Percentiles rank a stretch among this genome's conserved stretches.
Evolutionary conservation across 2,888 invertebrate species (phyloP).

Genomic region (Drosophila subsilvestris): DNA sequence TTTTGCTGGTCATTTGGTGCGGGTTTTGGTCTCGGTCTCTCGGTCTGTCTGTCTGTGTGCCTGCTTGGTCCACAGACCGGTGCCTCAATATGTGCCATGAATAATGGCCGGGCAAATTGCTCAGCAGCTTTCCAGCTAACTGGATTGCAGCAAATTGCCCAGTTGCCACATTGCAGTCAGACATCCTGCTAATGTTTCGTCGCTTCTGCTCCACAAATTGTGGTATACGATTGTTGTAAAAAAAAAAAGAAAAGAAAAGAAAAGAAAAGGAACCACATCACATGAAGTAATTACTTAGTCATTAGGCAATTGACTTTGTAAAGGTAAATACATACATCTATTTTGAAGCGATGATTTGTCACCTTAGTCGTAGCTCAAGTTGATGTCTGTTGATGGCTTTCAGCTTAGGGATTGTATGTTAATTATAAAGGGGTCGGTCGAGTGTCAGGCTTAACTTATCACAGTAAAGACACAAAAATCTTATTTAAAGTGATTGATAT

Average conservation of each 20-base stretch:
- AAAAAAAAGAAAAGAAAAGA: too few relatives aligned
- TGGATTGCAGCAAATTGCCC: conserved; percentile 48
- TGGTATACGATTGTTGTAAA: conserved; percentile 21
- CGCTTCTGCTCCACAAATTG: conserved; percentile 15
- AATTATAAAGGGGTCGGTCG: conserved; percentile 8
- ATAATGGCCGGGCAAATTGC: conserved; percentile 76
- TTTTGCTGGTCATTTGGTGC: conserved; percentile 69
- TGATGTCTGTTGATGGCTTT: not conserved
- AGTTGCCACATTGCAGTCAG: conserved; percentile 39
- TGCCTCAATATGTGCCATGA: conserved; percentile 70
- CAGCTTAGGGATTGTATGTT: conserved; percentile 29
- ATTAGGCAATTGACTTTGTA: conserved; percentile 69
- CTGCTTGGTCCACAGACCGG: conserved; percentile 12
- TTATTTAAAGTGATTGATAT: not conserved
- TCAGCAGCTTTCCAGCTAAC: conserved; percentile 44
- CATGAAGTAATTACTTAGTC: conserved; percentile 71
- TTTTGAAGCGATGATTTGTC: conserved; percentile 18
- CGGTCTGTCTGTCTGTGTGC: not conserved
- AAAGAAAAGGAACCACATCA: conserved; percentile 63
- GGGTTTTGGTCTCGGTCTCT: conserved; percentile 21
- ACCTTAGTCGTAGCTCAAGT: not conserved
- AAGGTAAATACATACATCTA: conserved; percentile 40
- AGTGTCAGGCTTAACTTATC: conserved; percentile 11
- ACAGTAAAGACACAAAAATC: not conserved
- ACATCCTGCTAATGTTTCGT: conserved; percentile 34